These are phyloP conservation scores for Zygaena filipendulae DNA, from an alignment of 2,888 invertebrate species.

Conservation along the genomic window DNA sequence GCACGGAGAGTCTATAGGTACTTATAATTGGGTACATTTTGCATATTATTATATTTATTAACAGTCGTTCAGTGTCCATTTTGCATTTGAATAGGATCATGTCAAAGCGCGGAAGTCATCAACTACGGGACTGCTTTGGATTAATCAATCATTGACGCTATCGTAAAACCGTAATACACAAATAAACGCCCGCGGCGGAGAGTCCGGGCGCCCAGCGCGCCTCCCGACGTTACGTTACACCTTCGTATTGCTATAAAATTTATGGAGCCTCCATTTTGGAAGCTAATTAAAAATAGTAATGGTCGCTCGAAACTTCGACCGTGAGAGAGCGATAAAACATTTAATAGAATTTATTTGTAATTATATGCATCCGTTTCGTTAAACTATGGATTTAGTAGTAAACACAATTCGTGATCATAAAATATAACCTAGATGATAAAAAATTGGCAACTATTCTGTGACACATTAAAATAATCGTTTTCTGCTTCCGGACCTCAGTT, in stretches of 20 bases:
- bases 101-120: slow-evolving; percentile 52
- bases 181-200: slow-evolving; percentile 35
- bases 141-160: slow-evolving; percentile 51
- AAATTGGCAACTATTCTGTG: too few species aligned
- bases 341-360: slow-evolving; percentile 10
- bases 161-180: slow-evolving; percentile 40
- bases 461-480: too few species aligned
- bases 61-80: too few species aligned
- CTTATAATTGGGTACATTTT: too few species aligned
- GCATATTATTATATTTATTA: too few species aligned
- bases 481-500: too few species aligned
- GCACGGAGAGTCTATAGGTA: too few species aligned
- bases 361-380: too few species aligned
- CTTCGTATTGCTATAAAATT: slow-evolving; percentile 54
- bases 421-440: too few species aligned
- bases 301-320: slow-evolving; percentile 46
- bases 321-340: slow-evolving; percentile 56
- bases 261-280: slow-evolving; percentile 57
- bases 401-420: too few species aligned
- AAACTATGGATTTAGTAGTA: too few species aligned
- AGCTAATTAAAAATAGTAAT: slow-evolving; percentile 59
- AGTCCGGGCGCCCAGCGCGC: slow-evolving; percentile 20
- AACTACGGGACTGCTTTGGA: slow-evolving; percentile 35
- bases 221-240: slow-evolving; percentile 32
- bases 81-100: too few species aligned